Evolutionary conservation across 2,797 vertebrate species (phyloP).

Genomic region (Pygocentrus nattereri): DNA sequence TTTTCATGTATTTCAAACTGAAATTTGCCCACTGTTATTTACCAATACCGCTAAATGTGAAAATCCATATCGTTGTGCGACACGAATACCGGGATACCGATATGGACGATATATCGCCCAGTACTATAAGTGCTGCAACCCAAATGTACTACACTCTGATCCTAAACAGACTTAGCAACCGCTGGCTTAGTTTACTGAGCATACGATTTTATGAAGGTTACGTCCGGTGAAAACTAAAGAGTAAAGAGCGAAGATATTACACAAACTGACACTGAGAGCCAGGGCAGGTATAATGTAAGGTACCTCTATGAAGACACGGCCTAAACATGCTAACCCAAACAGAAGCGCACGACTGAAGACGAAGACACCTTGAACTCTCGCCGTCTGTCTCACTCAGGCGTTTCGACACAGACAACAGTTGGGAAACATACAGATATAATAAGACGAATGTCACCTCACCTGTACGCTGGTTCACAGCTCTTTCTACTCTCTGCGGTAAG

Average conservation of each 20-base stretch:
- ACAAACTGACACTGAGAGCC: background rate
- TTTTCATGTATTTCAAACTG: background rate
- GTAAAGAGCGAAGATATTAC: background rate
- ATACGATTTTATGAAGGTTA: background rate
- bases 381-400: background rate
- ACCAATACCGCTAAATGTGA: too few relatives aligned
- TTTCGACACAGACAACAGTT: constrained; percentile 4
- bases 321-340: background rate
- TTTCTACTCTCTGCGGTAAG: constrained; percentile 19
- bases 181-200: background rate
- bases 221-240: background rate
- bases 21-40: too few relatives aligned
- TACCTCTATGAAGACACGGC: background rate
- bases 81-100: background rate
- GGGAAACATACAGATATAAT: background rate
- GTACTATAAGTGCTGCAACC: background rate
- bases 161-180: background rate
- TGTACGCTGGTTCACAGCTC: constrained; percentile 18
- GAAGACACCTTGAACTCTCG: constrained; percentile 53
- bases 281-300: background rate
- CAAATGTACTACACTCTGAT: background rate
- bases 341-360: background rate
- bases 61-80: background rate
- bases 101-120: background rate
- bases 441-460: constrained; percentile 68